Percentiles rank a stretch among this genome's conserved stretches.
Conservation (phyloP, 2,113 vertebrate species). For the Brachyhypopomus occidentalis region DNA sequence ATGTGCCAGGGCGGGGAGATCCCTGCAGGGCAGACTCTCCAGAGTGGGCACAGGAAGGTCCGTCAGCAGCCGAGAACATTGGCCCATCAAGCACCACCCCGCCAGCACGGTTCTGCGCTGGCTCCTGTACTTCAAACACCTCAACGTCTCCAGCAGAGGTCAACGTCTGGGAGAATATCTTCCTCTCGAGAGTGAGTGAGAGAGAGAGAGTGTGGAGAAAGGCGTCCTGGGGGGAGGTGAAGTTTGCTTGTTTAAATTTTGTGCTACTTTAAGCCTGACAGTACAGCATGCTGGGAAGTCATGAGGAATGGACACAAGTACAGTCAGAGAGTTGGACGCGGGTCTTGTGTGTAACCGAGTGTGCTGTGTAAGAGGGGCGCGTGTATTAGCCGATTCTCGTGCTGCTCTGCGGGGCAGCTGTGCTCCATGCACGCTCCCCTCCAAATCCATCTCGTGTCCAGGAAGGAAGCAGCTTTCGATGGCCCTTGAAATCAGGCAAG, state of each 20-base stretch:
- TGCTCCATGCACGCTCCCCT: conserved; percentile 34
- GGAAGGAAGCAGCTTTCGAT: conserved; percentile 42
- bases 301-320: background rate
- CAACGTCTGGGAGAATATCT: background rate
- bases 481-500: conserved; percentile 15
- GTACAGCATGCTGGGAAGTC: background rate
- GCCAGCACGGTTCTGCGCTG: conserved; percentile 10
- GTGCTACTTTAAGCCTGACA: background rate
- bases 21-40: conserved; percentile 4
- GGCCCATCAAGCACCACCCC: conserved; percentile 23
- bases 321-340: background rate
- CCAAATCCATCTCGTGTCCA: conserved; percentile 49
- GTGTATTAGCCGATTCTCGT: background rate
- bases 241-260: background rate
- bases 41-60: conserved; percentile 10
- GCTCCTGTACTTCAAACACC: conserved; percentile 6
- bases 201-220: background rate
- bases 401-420: background rate
- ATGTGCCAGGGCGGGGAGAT: conserved; percentile 6
- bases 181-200: background rate
- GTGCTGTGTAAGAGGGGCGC: background rate
- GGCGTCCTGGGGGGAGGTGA: background rate
- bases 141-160: background rate
- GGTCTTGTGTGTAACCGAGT: background rate
- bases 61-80: conserved; percentile 12